Evolutionary conservation across 2,888 invertebrate species (phyloP), one percentile per base, ranked within the genome.

Genomic region (Phalera bucephala): DNA sequence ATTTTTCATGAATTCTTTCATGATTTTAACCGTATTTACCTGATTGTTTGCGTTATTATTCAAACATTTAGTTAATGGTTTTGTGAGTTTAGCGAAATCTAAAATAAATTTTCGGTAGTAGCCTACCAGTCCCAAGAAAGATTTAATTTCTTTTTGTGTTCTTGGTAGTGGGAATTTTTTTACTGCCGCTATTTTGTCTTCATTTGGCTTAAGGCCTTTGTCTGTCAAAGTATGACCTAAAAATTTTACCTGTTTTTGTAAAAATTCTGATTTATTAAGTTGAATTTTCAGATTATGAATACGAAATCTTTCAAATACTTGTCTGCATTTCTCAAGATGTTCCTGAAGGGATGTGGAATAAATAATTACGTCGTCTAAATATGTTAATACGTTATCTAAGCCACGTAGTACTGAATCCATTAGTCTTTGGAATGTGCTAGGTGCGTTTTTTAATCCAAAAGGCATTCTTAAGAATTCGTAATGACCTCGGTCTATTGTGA

Each of bases 381-480:
- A 44, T 3, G 38, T 44, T 21, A 33, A 5, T 7, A 42, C 58
- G 9, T 64, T 58, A 5, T 46, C 40, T 39, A 73, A 31, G 0
- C 63, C 62, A 22, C 60, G 32, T 9, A 76, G 36, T 3, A 74
- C 43, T 2, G 40, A 30, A 32, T 75, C 65, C 64, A 76, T 64
- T 11, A 68, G 10, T 42, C 70, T 36, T 23, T 76, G 72, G 32
- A 72, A 72, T 0, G 64, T 65, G 12, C 55, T 53, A 0, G 68
- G 70, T 4, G 65, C 57, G 14, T 59, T 66, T 52, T 40, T 67
- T 1, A 70, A 14, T 3, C 65, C 68, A 33, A 69, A 66, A 0
- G 66, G 67, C 65, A 69, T 71, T 40, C 69, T 44, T 0, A 57
- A 17, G 10, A 63, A 71, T 38, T 72, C 69, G 13, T 58, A 70